A percentile compares a stretch with the other conserved stretches of the same genome.
Evolutionary conservation across 2,888 invertebrate species (phyloP).

Genomic region (Limnephilus auricula): DNA sequence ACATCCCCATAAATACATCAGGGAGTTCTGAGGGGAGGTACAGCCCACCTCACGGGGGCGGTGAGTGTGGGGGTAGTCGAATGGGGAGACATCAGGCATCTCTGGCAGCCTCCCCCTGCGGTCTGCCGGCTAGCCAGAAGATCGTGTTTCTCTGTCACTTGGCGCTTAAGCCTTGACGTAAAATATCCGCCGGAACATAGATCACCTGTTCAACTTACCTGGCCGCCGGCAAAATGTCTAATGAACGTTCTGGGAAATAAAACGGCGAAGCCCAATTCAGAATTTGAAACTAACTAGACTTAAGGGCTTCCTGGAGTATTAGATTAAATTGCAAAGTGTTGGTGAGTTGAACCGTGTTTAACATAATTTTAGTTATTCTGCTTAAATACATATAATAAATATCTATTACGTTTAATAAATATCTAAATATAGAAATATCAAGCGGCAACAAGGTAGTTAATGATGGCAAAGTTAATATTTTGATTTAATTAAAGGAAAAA

Average conservation of each 20-base stretch:
- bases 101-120: background rate
- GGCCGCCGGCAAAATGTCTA: conserved; percentile 32
- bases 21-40: background rate
- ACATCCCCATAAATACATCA: conserved; percentile 25
- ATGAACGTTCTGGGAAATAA: conserved; percentile 35
- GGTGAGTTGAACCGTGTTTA: background rate
- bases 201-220: conserved; percentile 44
- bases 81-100: background rate
- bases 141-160: conserved; percentile 35
- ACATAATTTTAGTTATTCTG: background rate
- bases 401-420: no score
- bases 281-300: conserved; percentile 9
- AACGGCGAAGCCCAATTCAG: background rate
- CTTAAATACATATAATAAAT: background rate
- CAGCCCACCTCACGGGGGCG: background rate
- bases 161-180: conserved; percentile 35
- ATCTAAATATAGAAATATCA: no score
- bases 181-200: conserved; percentile 26
- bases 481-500: no score
- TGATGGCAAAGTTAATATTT: no score
- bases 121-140: conserved; percentile 3
- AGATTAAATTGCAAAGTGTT: background rate
- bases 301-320: background rate
- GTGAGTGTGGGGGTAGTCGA: background rate
- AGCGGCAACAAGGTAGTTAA: no score